Evolutionary conservation across 2,113 vertebrate genomes (phyloP).

Genomic region (Sardina pilchardus): DNA sequence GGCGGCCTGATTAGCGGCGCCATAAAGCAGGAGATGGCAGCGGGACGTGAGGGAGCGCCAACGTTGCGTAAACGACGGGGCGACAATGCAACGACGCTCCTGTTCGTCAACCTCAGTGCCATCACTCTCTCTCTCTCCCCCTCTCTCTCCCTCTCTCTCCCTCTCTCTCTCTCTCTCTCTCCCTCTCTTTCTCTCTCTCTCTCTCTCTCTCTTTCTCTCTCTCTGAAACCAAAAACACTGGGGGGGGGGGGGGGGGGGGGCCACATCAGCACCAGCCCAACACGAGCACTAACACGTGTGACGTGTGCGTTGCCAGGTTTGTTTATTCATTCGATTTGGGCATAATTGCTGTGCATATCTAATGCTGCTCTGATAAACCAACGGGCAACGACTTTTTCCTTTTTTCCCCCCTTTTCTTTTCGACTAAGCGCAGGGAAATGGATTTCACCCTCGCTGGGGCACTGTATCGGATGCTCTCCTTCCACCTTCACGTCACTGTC

Average conservation of each 20-base stretch:
- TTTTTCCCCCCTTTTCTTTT: not conserved
- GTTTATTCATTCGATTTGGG: not conserved
- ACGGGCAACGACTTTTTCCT: not conserved
- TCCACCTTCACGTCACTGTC: not conserved
- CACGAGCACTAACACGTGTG: not conserved
- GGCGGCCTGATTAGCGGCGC: constrained; percentile 66
- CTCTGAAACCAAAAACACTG: constrained; percentile 30
- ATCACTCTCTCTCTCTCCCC: constrained; percentile 58
- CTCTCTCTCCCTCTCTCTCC: constrained; percentile 59
- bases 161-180: constrained; percentile 53
- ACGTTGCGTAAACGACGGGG: constrained; percentile 53
- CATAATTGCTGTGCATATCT: not conserved
- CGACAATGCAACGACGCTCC: too few relatives aligned
- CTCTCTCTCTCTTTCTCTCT: constrained; percentile 55
- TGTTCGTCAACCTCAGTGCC: constrained; percentile 46
- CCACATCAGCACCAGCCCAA: not conserved
- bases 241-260: not conserved
- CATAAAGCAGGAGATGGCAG: constrained; percentile 58
- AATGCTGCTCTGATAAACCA: not conserved
- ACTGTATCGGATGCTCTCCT: not conserved
- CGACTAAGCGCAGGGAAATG: not conserved
- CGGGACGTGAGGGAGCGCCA: constrained; percentile 47
- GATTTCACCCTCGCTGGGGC: not conserved
- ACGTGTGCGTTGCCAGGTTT: not conserved
- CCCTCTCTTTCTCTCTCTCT: constrained; percentile 56